A percentile compares a stretch with the other conserved stretches of the same genome.
phyloP scores from a whole-genome alignment of 1,140 invertebrate genomes.

The Hermetia illucens region DNA sequence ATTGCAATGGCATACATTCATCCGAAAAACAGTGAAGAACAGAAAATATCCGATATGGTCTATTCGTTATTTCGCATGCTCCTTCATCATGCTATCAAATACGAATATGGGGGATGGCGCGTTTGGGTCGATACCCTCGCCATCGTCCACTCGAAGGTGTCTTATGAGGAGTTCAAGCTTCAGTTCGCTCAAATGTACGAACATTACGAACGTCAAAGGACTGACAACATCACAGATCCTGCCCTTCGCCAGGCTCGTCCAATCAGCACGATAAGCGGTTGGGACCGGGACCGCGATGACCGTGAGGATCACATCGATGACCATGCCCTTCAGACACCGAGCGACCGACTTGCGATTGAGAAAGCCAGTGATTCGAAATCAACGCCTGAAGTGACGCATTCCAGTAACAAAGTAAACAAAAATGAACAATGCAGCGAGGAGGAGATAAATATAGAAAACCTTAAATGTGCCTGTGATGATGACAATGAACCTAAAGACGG shows the following conservation, averaged over 20 bases:
- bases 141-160: constrained; percentile 98
- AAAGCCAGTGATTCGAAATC: constrained; percentile 5
- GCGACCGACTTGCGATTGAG: too few species aligned
- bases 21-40: constrained; percentile 86
- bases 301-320: too few species aligned
- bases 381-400: too few species aligned
- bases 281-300: constrained; percentile 54
- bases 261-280: constrained; percentile 91
- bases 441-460: constrained; percentile 4
- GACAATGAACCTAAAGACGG: constrained; percentile 1
- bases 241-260: constrained; percentile 79
- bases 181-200: constrained; percentile 96
- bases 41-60: constrained; percentile 96
- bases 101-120: constrained; percentile 99
- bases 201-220: constrained; percentile 84
- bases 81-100: constrained; percentile 96
- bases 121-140: constrained; percentile 99
- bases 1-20: constrained; percentile 98
- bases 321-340: too few species aligned
- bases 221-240: constrained; percentile 89
- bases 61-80: constrained; percentile 95
- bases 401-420: constrained; percentile 4
- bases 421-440: constrained; percentile 1
- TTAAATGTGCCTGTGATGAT: constrained; percentile 6
- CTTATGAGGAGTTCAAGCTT: constrained; percentile 92